These are phyloP conservation scores for Chiloscyllium punctatum DNA, from an alignment of 2,797 vertebrate species.

Conservation along the genomic window DNA sequence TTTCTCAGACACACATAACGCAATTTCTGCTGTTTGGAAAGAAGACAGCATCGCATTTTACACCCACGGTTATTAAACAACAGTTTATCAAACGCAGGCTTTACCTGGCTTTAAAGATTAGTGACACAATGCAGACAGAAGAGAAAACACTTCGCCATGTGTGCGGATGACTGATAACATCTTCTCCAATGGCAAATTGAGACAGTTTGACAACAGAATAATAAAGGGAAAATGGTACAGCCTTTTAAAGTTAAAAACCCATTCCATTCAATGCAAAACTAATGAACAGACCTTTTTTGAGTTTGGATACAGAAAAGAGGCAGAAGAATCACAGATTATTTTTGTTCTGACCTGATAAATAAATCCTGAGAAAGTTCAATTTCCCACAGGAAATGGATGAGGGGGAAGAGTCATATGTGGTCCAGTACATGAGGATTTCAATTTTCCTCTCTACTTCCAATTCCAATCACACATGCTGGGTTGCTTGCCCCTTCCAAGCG, in stretches of 20 bases:
- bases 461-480: not conserved
- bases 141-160: not conserved
- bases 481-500: not conserved
- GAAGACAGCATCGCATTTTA: not conserved
- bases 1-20: not conserved
- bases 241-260: not conserved
- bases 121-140: not conserved
- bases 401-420: too few species aligned
- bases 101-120: slow-evolving; percentile 1
- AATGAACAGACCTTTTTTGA: not conserved
- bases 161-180: slow-evolving; percentile 5
- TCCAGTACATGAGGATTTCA: not conserved
- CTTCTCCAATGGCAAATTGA: not conserved
- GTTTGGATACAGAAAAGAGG: not conserved
- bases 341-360: not conserved
- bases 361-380: not conserved
- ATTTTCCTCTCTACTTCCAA: not conserved
- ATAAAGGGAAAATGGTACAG: not conserved
- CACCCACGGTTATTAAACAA: not conserved
- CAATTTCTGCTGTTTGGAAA: not conserved
- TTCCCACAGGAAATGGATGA: not conserved
- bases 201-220: not conserved
- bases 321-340: not conserved
- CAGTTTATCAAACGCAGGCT: slow-evolving; percentile 12
- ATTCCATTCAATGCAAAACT: not conserved